These are phyloP conservation scores for Nipponacmea schrenckii DNA, from an alignment of 2,888 invertebrate genomes.

Conservation along the genomic window DNA sequence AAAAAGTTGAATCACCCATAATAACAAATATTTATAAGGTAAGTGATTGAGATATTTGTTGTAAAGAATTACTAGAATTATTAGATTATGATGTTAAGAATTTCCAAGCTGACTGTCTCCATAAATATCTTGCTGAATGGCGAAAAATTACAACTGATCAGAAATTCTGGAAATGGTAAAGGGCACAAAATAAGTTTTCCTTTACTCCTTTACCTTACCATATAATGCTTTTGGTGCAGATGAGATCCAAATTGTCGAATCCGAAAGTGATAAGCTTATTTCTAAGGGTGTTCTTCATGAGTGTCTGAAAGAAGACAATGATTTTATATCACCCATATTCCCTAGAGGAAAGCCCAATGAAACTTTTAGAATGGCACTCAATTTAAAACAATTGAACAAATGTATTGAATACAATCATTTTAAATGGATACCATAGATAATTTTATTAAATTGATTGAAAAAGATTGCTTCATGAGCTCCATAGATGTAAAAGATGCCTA, in stretches of 20 bases:
- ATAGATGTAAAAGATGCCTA: constrained; percentile 26
- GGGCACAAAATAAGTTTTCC: too few species aligned
- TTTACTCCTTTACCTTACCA: not conserved
- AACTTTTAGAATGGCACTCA: constrained; percentile 11
- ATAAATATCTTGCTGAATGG: too few species aligned
- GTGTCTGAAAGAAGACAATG: not conserved
- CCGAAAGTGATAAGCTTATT: not conserved
- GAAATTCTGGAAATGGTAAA: too few species aligned
- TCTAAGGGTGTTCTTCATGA: not conserved
- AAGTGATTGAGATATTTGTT: too few species aligned
- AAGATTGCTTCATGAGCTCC: constrained; percentile 13
- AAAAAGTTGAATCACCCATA: too few species aligned
- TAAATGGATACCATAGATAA: constrained; percentile 22
- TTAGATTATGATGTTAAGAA: too few species aligned
- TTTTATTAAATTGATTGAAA: constrained; percentile 13
- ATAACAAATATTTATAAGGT: too few species aligned
- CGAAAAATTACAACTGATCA: too few species aligned
- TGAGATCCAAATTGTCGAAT: not conserved
- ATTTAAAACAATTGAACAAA: constrained; percentile 20
- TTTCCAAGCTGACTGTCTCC: too few species aligned
- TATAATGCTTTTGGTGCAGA: not conserved
- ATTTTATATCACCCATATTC: constrained; percentile 28
- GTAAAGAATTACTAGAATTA: too few species aligned
- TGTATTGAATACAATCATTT: constrained; percentile 22
- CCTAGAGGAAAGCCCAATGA: constrained; percentile 15